Evolutionary conservation across 2,888 invertebrate species (phyloP).

Genomic region (Dolichomitus sp.): DNA sequence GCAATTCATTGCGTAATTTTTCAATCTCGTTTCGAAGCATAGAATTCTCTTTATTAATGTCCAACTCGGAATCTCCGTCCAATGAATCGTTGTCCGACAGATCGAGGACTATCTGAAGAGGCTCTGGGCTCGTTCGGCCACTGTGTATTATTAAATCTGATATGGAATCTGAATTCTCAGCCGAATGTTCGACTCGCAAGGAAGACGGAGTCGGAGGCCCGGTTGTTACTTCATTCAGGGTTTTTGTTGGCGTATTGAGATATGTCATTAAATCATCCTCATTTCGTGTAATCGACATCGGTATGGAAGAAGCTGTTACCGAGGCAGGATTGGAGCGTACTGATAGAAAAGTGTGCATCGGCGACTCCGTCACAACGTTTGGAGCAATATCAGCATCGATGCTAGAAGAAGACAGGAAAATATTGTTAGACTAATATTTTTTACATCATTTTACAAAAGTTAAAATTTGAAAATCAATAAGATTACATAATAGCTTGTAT

Average conservation of each 20-base stretch:
- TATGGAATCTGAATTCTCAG: slow-evolving; percentile 76
- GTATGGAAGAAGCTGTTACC: not conserved
- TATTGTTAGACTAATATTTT: not conserved
- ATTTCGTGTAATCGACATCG: slow-evolving; percentile 32
- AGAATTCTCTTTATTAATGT: slow-evolving; percentile 62
- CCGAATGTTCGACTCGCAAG: slow-evolving; percentile 75
- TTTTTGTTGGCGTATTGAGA: slow-evolving; percentile 74
- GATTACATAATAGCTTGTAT: not conserved
- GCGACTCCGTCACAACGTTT: slow-evolving; percentile 27
- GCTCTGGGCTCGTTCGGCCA: slow-evolving; percentile 74
- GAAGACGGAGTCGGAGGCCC: slow-evolving; percentile 76
- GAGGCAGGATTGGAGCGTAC: slow-evolving; percentile 2
- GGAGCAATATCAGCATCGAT: not conserved
- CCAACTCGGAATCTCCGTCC: slow-evolving; percentile 37
- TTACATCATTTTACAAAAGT: not conserved
- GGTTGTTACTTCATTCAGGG: slow-evolving; percentile 38
- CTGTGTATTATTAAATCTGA: slow-evolving; percentile 78
- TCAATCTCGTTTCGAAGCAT: slow-evolving; percentile 87
- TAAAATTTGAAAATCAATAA: not conserved
- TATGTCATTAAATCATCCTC: slow-evolving; percentile 77
- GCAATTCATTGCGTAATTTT: slow-evolving; percentile 87
- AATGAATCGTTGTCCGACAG: slow-evolving; percentile 66
- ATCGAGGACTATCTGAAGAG: slow-evolving; percentile 68
- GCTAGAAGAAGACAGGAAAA: slow-evolving; percentile 9
- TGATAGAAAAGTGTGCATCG: slow-evolving; percentile 27